Percentiles rank a stretch among this genome's conserved stretches.
Conservation (phyloP, 2,888 invertebrate species). For the Adela reaumurella region DNA sequence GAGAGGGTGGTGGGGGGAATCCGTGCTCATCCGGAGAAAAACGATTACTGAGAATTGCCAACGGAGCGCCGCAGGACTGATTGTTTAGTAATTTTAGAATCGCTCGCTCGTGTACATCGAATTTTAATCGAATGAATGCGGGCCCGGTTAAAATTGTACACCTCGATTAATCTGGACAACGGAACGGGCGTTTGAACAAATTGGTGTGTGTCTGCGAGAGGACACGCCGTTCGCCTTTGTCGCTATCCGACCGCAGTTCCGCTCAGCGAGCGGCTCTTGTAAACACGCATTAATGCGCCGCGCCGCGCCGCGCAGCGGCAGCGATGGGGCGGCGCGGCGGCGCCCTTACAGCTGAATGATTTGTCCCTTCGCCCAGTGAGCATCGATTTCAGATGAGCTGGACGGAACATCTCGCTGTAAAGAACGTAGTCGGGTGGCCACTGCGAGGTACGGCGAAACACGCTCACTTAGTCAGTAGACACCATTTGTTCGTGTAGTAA, state of each 20-base stretch:
- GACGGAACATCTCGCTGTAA: no score
- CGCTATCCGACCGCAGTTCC: background rate
- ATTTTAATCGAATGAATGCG: slow-evolving; percentile 7
- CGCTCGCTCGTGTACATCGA: slow-evolving; percentile 30
- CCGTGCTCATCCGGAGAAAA: background rate
- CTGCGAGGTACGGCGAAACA: no score
- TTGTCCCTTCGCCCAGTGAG: background rate
- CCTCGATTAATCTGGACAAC: slow-evolving; percentile 28
- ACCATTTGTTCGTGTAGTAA: no score
- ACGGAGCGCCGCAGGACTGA: background rate
- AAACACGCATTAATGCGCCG: background rate
- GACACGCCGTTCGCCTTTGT: background rate
- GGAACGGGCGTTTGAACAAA: slow-evolving; percentile 14
- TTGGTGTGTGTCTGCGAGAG: background rate
- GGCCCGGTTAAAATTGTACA: slow-evolving; percentile 31
- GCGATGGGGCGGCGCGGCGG: no score
- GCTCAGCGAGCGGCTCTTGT: background rate
- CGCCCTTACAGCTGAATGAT: background rate
- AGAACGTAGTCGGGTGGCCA: no score
- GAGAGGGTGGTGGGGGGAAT: background rate
- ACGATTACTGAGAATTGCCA: background rate
- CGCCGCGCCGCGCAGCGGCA: no score
- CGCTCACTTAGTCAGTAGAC: no score
- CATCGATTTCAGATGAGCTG: no score
- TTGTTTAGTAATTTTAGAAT: slow-evolving; percentile 7